phyloP scores from a whole-genome alignment of 2,113 vertebrate genomes.

The Chloroceryle aenea region DNA sequence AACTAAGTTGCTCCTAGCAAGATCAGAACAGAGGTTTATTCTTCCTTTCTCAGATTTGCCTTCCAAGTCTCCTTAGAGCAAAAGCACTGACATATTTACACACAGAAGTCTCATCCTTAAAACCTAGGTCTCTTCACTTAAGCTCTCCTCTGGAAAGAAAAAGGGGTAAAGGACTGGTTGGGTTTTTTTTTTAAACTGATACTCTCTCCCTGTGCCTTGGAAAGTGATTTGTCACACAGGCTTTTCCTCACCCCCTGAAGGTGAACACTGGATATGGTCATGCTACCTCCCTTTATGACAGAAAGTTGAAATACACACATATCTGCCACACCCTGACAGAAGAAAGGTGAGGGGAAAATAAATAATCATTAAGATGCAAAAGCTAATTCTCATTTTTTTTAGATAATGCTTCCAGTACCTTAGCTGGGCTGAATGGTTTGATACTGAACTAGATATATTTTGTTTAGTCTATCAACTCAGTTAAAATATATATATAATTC shows the following conservation, averaged over 20 bases:
- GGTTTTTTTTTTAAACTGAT: background rate
- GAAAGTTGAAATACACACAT: background rate
- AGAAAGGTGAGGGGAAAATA: background rate
- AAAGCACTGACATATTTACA: background rate
- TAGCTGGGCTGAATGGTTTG: background rate
- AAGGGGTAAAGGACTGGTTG: too few relatives aligned
- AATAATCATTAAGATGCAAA: background rate
- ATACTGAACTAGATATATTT: background rate
- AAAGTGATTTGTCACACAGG: background rate
- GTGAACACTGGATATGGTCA: background rate
- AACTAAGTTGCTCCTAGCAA: background rate
- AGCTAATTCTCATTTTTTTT: background rate
- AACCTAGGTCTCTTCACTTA: background rate
- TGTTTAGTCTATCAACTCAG: background rate
- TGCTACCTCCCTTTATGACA: background rate
- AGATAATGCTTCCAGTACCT: background rate
- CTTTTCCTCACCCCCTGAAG: background rate
- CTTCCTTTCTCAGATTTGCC: background rate
- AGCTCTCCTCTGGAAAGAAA: background rate
- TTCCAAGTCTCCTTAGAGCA: background rate
- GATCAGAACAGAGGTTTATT: constrained; percentile 1
- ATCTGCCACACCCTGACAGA: background rate
- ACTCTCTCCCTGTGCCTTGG: background rate
- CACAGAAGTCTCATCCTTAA: background rate
- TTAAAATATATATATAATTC: background rate